A percentile compares a stretch with the other conserved stretches of the same genome.
These are phyloP conservation scores for Osmoderma eremita DNA, from an alignment of 2,888 invertebrate genomes.

Conservation along the genomic window DNA sequence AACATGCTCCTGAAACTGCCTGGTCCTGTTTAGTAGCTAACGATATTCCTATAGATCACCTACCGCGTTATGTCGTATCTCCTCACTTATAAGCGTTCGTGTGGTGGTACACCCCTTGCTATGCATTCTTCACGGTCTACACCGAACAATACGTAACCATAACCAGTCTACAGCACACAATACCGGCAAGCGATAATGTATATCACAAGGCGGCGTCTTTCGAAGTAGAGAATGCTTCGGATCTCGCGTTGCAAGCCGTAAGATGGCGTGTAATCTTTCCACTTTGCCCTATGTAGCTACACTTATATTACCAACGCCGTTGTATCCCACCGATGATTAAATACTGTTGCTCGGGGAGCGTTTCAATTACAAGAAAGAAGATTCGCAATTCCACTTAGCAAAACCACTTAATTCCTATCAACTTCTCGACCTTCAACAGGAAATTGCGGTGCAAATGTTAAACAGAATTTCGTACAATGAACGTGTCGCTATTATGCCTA, in stretches of 20 bases:
- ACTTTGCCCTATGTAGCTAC: constrained; percentile 21
- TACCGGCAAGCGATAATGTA: constrained; percentile 10
- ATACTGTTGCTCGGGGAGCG: constrained; percentile 9
- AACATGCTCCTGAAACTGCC: too few species aligned
- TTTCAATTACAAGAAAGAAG: constrained; percentile 5
- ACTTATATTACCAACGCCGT: background rate
- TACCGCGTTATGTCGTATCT: background rate
- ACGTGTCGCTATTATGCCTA: too few species aligned
- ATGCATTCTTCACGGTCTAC: background rate
- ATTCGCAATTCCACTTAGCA: constrained; percentile 8
- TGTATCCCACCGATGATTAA: background rate
- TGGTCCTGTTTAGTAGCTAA: too few species aligned
- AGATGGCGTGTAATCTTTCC: constrained; percentile 33
- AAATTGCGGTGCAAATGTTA: too few species aligned
- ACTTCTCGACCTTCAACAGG: background rate
- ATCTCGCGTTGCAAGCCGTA: constrained; percentile 18
- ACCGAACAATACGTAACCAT: constrained; percentile 21
- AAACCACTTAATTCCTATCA: background rate
- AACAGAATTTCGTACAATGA: too few species aligned
- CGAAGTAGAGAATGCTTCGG: constrained; percentile 2
- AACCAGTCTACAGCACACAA: constrained; percentile 5
- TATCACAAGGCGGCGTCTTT: constrained; percentile 14
- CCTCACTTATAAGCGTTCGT: background rate
- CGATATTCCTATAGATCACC: background rate
- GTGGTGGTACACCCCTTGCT: background rate